Evolutionary conservation across 2,113 vertebrate species (phyloP).

Genomic region (Rhineura floridana): DNA sequence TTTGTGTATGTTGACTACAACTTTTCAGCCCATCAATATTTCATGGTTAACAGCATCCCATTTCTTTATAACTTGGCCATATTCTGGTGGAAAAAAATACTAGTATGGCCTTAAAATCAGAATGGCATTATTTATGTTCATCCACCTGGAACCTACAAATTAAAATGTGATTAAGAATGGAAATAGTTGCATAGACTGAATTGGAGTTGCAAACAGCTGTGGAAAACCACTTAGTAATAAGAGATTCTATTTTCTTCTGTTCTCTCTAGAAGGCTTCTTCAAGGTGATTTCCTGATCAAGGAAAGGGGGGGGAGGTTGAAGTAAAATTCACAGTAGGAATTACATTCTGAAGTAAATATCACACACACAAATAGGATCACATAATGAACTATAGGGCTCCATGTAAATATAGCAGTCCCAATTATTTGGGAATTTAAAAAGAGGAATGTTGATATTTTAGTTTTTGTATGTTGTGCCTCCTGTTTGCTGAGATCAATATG

Average conservation of each 20-base stretch:
- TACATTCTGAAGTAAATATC: neutral
- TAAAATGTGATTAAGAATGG: slow-evolving; percentile 2
- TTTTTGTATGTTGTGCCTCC: neutral
- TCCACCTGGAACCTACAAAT: neutral
- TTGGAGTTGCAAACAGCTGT: neutral
- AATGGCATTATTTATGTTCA: slow-evolving; percentile 34
- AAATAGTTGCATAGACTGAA: neutral
- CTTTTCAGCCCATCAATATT: slow-evolving; percentile 13
- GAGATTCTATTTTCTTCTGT: neutral
- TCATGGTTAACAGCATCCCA: neutral
- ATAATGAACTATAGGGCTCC: neutral
- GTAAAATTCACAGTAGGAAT: neutral
- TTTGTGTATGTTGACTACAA: neutral
- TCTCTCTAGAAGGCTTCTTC: neutral
- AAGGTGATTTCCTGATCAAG: neutral
- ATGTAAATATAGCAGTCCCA: neutral
- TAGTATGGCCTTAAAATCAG: neutral
- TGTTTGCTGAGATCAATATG: neutral
- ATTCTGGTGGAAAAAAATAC: neutral
- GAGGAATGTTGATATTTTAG: neutral
- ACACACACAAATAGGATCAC: neutral
- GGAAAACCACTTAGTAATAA: slow-evolving; percentile 17
- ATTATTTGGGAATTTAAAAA: neutral
- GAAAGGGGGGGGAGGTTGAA: neutral
- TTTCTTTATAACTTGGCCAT: slow-evolving; percentile 2